A percentile compares a stretch with the other conserved stretches of the same genome.
Conservation (phyloP, 2,113 vertebrate genomes). For the Equus quagga region DNA sequence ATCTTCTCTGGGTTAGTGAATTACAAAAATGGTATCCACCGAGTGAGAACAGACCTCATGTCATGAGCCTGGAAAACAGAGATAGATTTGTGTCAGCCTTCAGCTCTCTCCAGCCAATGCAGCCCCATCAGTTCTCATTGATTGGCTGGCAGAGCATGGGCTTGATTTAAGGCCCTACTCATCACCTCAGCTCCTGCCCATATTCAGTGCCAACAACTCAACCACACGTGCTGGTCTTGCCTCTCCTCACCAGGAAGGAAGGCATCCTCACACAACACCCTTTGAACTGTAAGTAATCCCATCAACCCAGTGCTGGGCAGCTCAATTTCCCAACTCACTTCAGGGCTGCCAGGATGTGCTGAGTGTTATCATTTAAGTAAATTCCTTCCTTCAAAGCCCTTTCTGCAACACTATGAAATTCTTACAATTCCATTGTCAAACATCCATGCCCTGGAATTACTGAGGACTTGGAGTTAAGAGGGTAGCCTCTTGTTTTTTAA, state of each 20-base stretch:
- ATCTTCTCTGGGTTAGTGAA: not conserved
- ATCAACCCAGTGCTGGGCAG: not conserved
- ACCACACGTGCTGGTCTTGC: not conserved
- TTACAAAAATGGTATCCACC: not conserved
- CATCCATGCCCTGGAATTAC: not conserved
- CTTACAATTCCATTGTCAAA: not conserved
- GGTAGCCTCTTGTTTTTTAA: not conserved
- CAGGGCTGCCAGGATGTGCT: not conserved
- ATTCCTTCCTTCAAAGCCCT: not conserved
- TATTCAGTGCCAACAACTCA: not conserved
- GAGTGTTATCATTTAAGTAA: not conserved
- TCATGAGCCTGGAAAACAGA: no score
- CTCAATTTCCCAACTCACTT: not conserved
- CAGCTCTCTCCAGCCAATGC: accelerated
- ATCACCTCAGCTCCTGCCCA: not conserved
- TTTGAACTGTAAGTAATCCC: not conserved
- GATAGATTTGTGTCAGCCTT: not conserved
- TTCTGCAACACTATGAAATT: not conserved
- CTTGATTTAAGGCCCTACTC: not conserved
- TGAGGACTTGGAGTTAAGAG: not conserved
- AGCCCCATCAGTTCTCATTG: not conserved
- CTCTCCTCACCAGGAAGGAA: not conserved
- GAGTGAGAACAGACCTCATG: not conserved
- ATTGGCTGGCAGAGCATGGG: not conserved
- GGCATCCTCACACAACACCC: not conserved